Percentiles rank a stretch among this genome's conserved stretches.
Evolutionary conservation across 2,797 vertebrate species (phyloP).

Genomic region (Spheniscus humboldti): DNA sequence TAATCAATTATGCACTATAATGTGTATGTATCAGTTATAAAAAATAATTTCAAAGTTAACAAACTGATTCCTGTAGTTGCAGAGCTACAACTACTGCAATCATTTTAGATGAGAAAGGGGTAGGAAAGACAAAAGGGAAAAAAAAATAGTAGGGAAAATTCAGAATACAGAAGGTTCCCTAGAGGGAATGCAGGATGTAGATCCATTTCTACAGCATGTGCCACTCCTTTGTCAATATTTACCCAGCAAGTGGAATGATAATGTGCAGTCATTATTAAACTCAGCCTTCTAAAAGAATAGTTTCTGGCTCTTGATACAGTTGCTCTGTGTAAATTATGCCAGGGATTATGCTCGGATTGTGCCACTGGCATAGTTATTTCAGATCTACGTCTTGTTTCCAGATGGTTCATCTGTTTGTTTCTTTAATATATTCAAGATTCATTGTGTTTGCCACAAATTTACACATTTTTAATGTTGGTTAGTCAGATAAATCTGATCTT

Average conservation of each 20-base stretch:
- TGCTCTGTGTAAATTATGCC: constrained; percentile 37
- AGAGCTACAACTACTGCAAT: neutral
- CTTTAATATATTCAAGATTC: constrained; percentile 56
- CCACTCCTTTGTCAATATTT: constrained; percentile 55
- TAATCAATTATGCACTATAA: neutral
- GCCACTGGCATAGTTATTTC: constrained; percentile 52
- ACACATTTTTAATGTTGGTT: constrained; percentile 45
- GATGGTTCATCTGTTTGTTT: constrained; percentile 62
- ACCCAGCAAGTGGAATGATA: constrained; percentile 36
- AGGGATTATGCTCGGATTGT: constrained; percentile 22
- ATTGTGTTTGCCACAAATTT: constrained; percentile 46
- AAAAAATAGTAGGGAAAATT: neutral
- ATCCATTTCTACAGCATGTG: constrained; percentile 22
- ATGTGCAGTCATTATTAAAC: constrained; percentile 32
- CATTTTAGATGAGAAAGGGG: neutral
- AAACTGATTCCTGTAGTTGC: neutral
- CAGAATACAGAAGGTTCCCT: constrained; percentile 20
- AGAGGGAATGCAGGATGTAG: constrained; percentile 8
- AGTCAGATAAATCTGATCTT: constrained; percentile 44
- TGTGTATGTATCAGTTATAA: neutral
- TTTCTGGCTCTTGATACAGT: constrained; percentile 27
- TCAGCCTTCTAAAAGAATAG: constrained; percentile 2
- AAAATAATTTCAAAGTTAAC: constrained; percentile 6
- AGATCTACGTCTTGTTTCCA: constrained; percentile 38
- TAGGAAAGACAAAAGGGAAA: neutral